A percentile compares a stretch with the other conserved stretches of the same genome.
These are phyloP conservation scores for Anorthoa munda DNA, from an alignment of 2,888 invertebrate species.

Conservation along the genomic window DNA sequence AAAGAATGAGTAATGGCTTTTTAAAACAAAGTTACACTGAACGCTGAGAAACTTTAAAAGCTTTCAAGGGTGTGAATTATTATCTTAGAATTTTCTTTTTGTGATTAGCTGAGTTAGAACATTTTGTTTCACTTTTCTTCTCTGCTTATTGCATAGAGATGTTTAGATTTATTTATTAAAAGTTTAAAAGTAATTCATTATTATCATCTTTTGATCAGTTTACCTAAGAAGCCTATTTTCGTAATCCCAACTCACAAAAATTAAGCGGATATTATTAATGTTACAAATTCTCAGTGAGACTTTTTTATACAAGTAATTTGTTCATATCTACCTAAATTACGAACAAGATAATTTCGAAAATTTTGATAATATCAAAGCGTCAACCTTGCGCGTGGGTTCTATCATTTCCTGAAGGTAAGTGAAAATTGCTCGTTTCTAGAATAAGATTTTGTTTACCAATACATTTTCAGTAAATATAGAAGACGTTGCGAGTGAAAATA, in stretches of 20 bases:
- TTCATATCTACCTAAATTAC: conserved; percentile 33
- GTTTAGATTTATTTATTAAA: neutral
- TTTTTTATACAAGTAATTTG: conserved; percentile 26
- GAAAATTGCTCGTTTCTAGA: conserved; percentile 26
- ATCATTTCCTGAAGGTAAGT: conserved; percentile 46
- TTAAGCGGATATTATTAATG: conserved; percentile 23
- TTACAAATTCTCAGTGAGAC: conserved; percentile 16
- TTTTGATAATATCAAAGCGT: conserved; percentile 49
- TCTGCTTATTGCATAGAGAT: conserved; percentile 18
- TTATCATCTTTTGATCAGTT: neutral
- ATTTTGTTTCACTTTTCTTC: conserved; percentile 52
- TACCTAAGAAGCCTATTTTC: conserved; percentile 7
- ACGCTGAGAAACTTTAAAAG: conserved; percentile 84
- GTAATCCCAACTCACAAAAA: conserved; percentile 9
- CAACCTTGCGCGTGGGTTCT: conserved; percentile 31
- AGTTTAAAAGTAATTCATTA: neutral
- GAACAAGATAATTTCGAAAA: conserved; percentile 47
- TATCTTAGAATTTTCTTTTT: conserved; percentile 80
- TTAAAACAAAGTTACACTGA: conserved; percentile 88
- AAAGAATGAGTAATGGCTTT: conserved; percentile 89
- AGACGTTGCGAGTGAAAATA: conserved; percentile 69
- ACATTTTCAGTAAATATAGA: conserved; percentile 64
- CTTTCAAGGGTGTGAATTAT: conserved; percentile 88
- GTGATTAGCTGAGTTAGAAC: conserved; percentile 70
- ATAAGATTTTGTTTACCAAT: conserved; percentile 58